phyloP scores from a whole-genome alignment of 1,140 invertebrate genomes.

The Neodiprion lecontei region DNA sequence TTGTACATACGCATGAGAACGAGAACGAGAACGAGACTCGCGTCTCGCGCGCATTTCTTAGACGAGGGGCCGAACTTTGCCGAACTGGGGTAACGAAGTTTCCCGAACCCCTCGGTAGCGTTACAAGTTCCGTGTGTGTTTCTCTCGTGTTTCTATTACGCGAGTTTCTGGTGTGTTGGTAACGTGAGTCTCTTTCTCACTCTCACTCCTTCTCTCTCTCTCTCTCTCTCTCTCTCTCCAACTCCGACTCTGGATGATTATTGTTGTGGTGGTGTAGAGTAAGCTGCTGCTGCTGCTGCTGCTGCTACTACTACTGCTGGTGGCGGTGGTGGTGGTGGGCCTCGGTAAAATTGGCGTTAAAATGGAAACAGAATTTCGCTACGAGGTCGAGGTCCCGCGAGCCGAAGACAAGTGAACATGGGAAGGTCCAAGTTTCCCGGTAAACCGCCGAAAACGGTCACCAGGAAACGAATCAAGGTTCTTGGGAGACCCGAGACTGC shows the following conservation, averaged over 20 bases:
- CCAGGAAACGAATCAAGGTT: conserved; percentile 81
- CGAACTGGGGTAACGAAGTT: conserved; percentile 2
- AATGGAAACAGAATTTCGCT: conserved; percentile 51
- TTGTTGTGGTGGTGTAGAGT: background rate
- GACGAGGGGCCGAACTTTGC: background rate
- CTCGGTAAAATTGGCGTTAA: conserved; percentile 30
- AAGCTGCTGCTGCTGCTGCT: background rate
- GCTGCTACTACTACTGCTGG: background rate
- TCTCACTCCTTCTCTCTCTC: no score
- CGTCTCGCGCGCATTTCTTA: conserved; percentile 2
- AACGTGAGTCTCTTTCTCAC: background rate
- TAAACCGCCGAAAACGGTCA: conserved; percentile 83
- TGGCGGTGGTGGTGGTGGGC: background rate
- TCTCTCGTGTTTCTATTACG: background rate
- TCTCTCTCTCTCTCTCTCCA: background rate
- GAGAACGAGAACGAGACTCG: background rate
- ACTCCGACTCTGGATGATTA: background rate
- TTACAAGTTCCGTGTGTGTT: conserved; percentile 4
- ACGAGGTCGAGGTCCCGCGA: conserved; percentile 44
- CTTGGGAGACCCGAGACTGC: conserved; percentile 65
- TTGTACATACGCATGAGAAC: background rate
- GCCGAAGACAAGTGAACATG: conserved; percentile 61
- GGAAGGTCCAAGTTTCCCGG: conserved; percentile 80
- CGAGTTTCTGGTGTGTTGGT: background rate
- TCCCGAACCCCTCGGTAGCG: background rate